Evolutionary conservation across 2,113 vertebrate genomes (phyloP).

Genomic region (Lophotis ruficrista): DNA sequence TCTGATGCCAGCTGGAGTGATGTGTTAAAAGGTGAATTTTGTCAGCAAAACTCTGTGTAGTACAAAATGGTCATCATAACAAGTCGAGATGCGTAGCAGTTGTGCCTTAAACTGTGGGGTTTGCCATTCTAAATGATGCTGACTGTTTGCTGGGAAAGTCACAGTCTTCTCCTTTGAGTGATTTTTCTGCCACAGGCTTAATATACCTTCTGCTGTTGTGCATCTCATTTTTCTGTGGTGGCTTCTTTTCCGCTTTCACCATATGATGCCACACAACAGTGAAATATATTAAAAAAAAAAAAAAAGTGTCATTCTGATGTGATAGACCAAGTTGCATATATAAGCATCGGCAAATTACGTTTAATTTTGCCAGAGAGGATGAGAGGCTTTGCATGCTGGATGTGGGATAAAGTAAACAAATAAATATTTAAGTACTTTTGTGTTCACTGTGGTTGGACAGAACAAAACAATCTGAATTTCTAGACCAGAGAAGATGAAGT

Average conservation of each 20-base stretch:
- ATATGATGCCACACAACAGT: neutral
- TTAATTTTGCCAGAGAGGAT: neutral
- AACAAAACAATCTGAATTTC: neutral
- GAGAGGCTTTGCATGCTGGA: neutral
- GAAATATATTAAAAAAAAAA: neutral
- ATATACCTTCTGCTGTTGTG: neutral
- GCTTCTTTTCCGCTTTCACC: neutral
- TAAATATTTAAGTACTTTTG: neutral
- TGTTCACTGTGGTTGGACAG: neutral
- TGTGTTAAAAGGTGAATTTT: neutral
- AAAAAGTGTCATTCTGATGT: neutral
- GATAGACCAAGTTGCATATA: neutral
- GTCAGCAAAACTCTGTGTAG: neutral
- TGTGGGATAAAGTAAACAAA: neutral
- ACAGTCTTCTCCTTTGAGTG: neutral
- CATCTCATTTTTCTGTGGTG: neutral
- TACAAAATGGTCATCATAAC: neutral
- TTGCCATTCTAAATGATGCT: neutral
- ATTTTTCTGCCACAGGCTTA: neutral
- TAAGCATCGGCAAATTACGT: neutral
- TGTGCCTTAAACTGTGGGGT: neutral
- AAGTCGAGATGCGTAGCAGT: neutral
- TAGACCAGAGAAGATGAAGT: neutral
- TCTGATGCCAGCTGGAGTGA: neutral
- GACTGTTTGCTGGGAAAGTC: neutral